These are phyloP conservation scores for Prenolepis imparis DNA, from an alignment of 2,888 invertebrate genomes.

Conservation along the genomic window DNA sequence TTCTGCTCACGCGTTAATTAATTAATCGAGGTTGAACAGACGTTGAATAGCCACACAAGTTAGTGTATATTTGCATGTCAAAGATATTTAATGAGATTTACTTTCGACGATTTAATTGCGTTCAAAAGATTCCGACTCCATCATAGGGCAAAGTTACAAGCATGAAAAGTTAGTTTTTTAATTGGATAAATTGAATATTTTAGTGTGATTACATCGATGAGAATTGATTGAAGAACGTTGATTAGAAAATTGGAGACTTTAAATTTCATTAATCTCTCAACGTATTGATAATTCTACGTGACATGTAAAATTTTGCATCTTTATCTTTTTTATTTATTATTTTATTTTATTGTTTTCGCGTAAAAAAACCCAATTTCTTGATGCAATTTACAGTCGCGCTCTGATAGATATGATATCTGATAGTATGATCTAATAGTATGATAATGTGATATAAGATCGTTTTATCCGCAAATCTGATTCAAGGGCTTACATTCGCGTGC, in stretches of 20 bases:
- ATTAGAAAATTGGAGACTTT: not conserved
- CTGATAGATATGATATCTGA: not conserved
- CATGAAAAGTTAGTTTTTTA: no score
- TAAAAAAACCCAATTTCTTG: not conserved
- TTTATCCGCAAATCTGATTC: not conserved
- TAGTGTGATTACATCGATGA: not conserved
- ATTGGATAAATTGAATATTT: not conserved
- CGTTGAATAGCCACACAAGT: no score
- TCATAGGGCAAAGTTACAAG: no score
- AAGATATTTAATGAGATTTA: not conserved
- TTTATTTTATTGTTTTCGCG: not conserved
- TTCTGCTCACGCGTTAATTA: not conserved
- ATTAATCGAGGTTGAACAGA: not conserved
- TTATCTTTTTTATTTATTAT: not conserved
- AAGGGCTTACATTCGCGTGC: no score
- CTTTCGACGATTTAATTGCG: not conserved
- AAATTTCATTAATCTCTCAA: not conserved
- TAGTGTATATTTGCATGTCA: not conserved
- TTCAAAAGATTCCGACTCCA: no score
- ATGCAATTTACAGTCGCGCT: not conserved
- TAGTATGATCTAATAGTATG: no score
- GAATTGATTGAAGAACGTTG: not conserved
- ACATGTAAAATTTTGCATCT: not conserved
- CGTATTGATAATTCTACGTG: not conserved
- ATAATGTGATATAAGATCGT: not conserved